Evolutionary conservation across 2,888 invertebrate species (phyloP), one percentile per base, ranked within the genome.

Genomic region (Calameuta filiformis): DNA sequence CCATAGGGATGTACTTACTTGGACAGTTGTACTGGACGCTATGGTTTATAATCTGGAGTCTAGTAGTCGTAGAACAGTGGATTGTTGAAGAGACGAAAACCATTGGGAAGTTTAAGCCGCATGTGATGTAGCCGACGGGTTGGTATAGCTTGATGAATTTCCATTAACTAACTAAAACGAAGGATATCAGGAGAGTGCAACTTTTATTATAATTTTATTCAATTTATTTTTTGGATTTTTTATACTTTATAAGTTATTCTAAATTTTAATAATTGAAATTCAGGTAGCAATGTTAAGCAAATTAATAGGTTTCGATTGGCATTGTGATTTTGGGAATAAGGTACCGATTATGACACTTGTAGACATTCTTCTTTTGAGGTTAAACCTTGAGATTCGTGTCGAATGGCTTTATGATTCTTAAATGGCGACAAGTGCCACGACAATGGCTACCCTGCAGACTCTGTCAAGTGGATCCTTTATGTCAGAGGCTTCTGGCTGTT

Each of bases 391-490:
- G 56, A 56, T 23, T 56, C 56, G 30, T 71, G 31, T 31, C 12
- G 33, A 71, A 33, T 71, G 31, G 71, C 71, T 71, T 71, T 80
- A 79, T 30, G 75, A 78, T 77, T 76, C 68, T 77, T 78, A 81
- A 82, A 82, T 82, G 76, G 77, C 79, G 79, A 82, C 81, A 81
- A 82, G 82, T 82, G 82, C 75, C 81, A 33, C 71, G 71, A 71
- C 71, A 71, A 71, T 71, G 71, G 71, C 71, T 6, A 71, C 71
- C 71, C 71, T 71, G 33, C 31, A 31, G 71, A 31, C 31, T 71
- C 30, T 33, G 71, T 71, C 78, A 75, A 81, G 80, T 77, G 77
- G 80, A 76, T 80, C 80, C 79, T 76, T 81, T 80, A 78, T 81
- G 69, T 71, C 31, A 71, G 33, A 31, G 71, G 33, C 31, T 34